These are phyloP conservation scores for Premnoplex brunnescens DNA, from an alignment of 2,797 vertebrate genomes.

Conservation along the genomic window DNA sequence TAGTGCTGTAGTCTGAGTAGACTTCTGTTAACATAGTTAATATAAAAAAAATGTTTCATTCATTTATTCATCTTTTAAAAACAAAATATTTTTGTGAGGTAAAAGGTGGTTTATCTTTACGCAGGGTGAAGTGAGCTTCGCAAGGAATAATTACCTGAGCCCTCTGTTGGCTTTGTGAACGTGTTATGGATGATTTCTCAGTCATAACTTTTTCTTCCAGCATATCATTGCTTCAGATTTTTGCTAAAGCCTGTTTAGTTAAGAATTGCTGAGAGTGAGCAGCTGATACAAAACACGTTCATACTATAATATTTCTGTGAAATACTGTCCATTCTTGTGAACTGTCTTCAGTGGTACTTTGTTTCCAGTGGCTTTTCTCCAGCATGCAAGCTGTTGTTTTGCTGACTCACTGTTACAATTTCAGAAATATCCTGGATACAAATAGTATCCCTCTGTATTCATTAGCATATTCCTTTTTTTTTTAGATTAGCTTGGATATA, in stretches of 20 bases:
- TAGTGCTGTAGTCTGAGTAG: neutral
- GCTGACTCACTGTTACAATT: neutral
- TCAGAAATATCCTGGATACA: constrained; percentile 7
- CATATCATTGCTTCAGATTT: neutral
- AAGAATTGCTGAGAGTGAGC: neutral
- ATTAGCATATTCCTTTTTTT: neutral
- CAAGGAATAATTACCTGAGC: neutral
- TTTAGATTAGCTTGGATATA: neutral
- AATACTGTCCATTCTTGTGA: neutral
- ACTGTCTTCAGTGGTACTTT: neutral
- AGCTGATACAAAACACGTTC: neutral
- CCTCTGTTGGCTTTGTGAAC: neutral
- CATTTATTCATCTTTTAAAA: neutral
- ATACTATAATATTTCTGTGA: neutral
- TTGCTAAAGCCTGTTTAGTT: neutral
- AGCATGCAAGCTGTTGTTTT: neutral
- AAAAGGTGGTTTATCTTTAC: neutral
- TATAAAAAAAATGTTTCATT: neutral
- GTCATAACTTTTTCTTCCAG: neutral
- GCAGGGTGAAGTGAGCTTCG: neutral
- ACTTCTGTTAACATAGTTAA: neutral
- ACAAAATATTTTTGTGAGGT: neutral
- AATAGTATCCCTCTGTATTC: neutral
- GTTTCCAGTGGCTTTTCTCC: constrained; percentile 13
- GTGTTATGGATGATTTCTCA: neutral